These are phyloP conservation scores for Calyptomena viridis DNA, from an alignment of 2,113 vertebrate genomes.

Conservation along the genomic window DNA sequence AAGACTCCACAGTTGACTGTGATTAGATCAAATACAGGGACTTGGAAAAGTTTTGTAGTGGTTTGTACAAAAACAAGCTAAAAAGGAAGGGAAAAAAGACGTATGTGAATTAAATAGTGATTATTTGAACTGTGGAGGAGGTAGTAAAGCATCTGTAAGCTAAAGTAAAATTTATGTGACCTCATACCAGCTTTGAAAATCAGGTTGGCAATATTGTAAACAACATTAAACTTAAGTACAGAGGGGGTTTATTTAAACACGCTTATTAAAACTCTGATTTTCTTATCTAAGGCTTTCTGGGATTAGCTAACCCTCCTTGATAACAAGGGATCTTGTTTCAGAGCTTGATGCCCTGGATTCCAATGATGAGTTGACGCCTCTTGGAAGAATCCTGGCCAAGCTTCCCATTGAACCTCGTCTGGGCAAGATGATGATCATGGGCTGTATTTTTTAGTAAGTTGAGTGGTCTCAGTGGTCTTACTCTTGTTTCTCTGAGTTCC, in stretches of 20 bases:
- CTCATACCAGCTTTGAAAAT: neutral
- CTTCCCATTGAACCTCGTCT: slow-evolving; percentile 94
- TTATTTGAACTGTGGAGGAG: neutral
- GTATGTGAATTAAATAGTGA: neutral
- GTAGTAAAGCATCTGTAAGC: neutral
- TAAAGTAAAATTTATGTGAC: neutral
- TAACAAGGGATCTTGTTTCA: slow-evolving; percentile 61
- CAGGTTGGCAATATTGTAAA: neutral
- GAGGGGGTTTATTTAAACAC: neutral
- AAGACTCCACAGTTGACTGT: neutral
- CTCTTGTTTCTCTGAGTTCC: neutral
- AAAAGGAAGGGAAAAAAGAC: neutral
- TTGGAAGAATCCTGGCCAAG: slow-evolving; percentile 90
- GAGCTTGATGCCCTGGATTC: slow-evolving; percentile 92
- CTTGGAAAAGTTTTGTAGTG: neutral
- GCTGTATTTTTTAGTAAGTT: slow-evolving; percentile 93
- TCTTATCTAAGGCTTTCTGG: neutral
- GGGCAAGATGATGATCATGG: slow-evolving; percentile 99
- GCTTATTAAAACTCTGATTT: neutral
- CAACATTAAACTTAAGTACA: neutral
- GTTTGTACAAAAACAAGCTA: neutral
- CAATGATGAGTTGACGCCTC: slow-evolving; percentile 92
- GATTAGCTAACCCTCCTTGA: neutral
- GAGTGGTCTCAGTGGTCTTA: neutral
- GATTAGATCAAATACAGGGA: neutral